Percentiles rank a stretch among this genome's conserved stretches.
phyloP scores from a whole-genome alignment of 1,140 invertebrate genomes.

The Elymnias hypermnestra region DNA sequence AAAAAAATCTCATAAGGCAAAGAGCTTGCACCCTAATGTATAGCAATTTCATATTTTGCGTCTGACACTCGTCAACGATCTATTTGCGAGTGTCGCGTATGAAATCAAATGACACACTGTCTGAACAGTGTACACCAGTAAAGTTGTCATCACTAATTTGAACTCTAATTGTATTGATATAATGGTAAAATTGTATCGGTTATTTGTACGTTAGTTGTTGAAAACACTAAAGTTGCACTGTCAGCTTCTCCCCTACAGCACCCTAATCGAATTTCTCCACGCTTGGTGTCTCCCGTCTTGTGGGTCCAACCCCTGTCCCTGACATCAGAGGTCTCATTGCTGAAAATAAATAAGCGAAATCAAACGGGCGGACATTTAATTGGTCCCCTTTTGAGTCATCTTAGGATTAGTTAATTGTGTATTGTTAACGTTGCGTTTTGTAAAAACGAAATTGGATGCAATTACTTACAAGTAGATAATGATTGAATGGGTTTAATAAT shows the following conservation, averaged over 20 bases:
- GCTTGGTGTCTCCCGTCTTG: constrained; percentile 60
- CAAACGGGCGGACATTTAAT: constrained; percentile 56
- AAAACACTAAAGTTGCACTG: constrained; percentile 44
- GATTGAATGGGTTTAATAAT: too few species aligned
- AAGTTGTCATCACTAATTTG: too few species aligned
- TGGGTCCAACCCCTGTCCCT: constrained; percentile 56
- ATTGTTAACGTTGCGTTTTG: constrained; percentile 25
- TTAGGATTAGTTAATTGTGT: constrained; percentile 59
- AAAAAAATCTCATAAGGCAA: constrained; percentile 51
- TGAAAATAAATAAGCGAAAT: constrained; percentile 70
- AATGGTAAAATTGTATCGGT: constrained; percentile 14
- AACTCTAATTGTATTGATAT: constrained; percentile 20
- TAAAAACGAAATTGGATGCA: too few species aligned
- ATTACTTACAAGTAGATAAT: too few species aligned
- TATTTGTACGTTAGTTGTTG: constrained; percentile 25
- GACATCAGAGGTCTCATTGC: constrained; percentile 62
- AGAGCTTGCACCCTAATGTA: constrained; percentile 53
- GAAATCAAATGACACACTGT: constrained; percentile 66
- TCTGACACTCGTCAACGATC: constrained; percentile 58
- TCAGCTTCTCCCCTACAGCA: constrained; percentile 67
- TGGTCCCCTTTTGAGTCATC: constrained; percentile 55
- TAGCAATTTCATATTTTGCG: constrained; percentile 70
- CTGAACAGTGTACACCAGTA: constrained; percentile 22
- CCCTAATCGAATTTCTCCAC: constrained; percentile 72
- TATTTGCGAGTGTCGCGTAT: constrained; percentile 67